phyloP scores from a whole-genome alignment of 2,113 vertebrate genomes.

The Elaphurus davidianus region DNA sequence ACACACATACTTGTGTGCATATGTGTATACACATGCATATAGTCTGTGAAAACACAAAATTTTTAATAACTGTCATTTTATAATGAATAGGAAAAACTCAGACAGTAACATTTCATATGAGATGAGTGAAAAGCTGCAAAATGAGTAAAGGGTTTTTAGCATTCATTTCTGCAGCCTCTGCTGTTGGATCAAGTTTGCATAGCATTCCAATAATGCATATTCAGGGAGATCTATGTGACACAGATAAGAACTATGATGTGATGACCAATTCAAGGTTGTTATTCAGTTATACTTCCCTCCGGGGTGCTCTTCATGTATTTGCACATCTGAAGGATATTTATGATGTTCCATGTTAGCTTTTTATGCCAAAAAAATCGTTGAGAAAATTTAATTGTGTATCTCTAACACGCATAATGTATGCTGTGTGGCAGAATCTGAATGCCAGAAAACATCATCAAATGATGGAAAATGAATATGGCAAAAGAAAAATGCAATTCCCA shows the following conservation, averaged over 20 bases:
- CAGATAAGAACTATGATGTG: neutral
- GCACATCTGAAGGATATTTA: neutral
- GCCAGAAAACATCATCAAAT: neutral
- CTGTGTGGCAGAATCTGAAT: neutral
- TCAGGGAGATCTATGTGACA: neutral
- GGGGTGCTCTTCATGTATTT: neutral
- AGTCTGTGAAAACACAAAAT: neutral
- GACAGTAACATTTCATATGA: neutral
- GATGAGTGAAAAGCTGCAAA: neutral
- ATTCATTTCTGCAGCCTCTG: neutral
- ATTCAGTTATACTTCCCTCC: neutral
- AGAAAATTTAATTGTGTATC: slow-evolving; percentile 25
- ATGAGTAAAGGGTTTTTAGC: neutral
- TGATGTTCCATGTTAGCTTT: neutral
- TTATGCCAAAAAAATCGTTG: neutral
- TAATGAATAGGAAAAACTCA: neutral
- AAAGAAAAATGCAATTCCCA: neutral
- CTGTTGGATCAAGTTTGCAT: neutral
- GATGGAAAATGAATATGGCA: neutral
- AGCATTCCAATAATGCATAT: neutral
- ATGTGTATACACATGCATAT: neutral
- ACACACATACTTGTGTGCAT: neutral
- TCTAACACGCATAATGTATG: neutral
- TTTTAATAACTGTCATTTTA: neutral
- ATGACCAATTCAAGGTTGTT: slow-evolving; percentile 28